Base-by-base conservation (phyloP, 1,140 invertebrate species). In the Chironomus tepperi region DNA sequence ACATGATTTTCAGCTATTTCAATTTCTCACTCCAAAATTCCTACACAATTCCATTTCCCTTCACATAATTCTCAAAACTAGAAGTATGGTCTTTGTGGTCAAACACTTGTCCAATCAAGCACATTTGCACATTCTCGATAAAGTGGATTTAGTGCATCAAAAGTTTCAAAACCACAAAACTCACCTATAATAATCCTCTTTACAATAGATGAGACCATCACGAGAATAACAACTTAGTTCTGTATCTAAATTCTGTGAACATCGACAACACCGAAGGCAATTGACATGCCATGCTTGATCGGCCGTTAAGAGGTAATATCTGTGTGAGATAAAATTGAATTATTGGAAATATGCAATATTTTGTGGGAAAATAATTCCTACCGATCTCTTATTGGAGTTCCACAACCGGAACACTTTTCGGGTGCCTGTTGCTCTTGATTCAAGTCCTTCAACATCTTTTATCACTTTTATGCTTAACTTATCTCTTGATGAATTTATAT, bases 161-260 rank as follows among this genome's bases (percentile, higher is more conserved):
- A 16, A 16, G 19, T 64, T 65, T 47, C 84, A 47, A 43, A 75
- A 34, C 24, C 24, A 34, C 24, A 34, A 34, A 10, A 81, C 86
- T 85, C 84, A 97, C 95, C 94, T 91, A 83, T 94, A 95, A 82
- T 97, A 98, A 83, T 98, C 95, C 78, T 96, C 92, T 82, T 96
- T 95, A 87, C 95, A 98, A 83, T 95, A 97, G 79, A 97, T 96
- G 80, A 92, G 91, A 74, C 93, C 93, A 78, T 96, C 93, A 74
- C 93, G 85, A 7, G 92, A 89, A 83, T 95, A 98, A 83, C 95
- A 98, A 76, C 93, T 95, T 73, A 93, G 84, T 81, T 96, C 93
- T 1, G 91, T 87, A 80, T 95, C 93, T 24, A 97, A 85, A 1
- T 91, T 89, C 74, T 93, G 83, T 75, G 92, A 89, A 83, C 95